Percentiles rank a stretch among this genome's conserved stretches.
These are phyloP conservation scores for Rhinatrema bivittatum DNA, from an alignment of 2,797 vertebrate genomes.

Conservation along the genomic window DNA sequence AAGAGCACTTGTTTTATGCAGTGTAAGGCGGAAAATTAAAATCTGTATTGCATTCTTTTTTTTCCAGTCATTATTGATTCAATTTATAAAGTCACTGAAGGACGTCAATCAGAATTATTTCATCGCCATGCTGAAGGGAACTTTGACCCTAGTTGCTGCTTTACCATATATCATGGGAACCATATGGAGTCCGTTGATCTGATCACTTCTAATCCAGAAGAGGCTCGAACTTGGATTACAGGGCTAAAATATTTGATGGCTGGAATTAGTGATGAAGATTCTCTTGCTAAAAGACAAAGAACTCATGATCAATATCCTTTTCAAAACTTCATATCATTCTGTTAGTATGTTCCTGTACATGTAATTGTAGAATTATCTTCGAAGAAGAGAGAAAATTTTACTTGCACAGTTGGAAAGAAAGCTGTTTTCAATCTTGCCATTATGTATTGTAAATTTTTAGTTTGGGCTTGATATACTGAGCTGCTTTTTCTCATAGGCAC, in stretches of 20 bases:
- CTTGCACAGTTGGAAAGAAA: no score
- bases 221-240: slow-evolving; percentile 93
- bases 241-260: slow-evolving; percentile 95
- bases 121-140: slow-evolving; percentile 82
- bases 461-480: no score
- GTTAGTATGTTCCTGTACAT: neutral
- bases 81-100: slow-evolving; percentile 94
- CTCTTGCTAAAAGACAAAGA: slow-evolving; percentile 83
- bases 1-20: no score
- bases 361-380: no score
- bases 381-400: no score
- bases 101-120: slow-evolving; percentile 87
- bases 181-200: slow-evolving; percentile 95
- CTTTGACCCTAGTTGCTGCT: slow-evolving; percentile 88
- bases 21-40: no score
- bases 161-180: slow-evolving; percentile 92
- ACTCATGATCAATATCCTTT: slow-evolving; percentile 96
- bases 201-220: slow-evolving; percentile 88
- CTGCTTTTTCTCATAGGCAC: no score
- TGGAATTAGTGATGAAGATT: slow-evolving; percentile 94
- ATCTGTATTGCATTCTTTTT: no score
- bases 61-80: slow-evolving; percentile 88
- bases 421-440: no score
- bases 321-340: neutral
- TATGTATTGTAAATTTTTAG: no score